These are phyloP conservation scores for Hermaeophaga mercurialis DNA, from an alignment of 2,888 invertebrate genomes.

Conservation along the genomic window DNA sequence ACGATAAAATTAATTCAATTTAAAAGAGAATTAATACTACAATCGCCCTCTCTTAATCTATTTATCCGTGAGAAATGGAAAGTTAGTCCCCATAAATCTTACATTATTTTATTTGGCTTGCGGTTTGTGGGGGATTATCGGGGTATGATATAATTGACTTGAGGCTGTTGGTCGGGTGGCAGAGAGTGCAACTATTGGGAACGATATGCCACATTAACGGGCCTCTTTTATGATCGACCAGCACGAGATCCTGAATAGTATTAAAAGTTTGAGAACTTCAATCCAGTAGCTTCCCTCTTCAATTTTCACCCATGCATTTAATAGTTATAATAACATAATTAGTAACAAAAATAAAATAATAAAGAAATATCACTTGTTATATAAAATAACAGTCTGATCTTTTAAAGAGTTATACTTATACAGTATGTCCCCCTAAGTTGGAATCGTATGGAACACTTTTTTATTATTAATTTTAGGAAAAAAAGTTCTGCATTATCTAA, in stretches of 20 bases:
- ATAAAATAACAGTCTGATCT: too few species aligned
- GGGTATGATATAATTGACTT: conserved; percentile 35
- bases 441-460: too few species aligned
- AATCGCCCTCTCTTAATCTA: conserved; percentile 25
- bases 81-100: conserved; percentile 25
- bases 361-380: too few species aligned
- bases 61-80: conserved; percentile 26
- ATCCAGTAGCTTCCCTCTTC: conserved; percentile 16
- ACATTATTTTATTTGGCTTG: conserved; percentile 30
- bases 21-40: conserved; percentile 9
- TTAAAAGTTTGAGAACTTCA: conserved; percentile 23
- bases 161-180: conserved; percentile 22
- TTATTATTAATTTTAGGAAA: too few species aligned
- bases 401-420: too few species aligned
- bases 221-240: conserved; percentile 36
- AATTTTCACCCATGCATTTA: too few species aligned
- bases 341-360: too few species aligned
- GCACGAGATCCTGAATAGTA: conserved; percentile 40
- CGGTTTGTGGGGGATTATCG: conserved; percentile 27
- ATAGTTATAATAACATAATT: too few species aligned
- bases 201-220: conserved; percentile 39
- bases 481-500: too few species aligned
- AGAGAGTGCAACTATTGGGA: conserved; percentile 27
- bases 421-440: too few species aligned
- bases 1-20: conserved; percentile 11